A percentile compares a stretch with the other conserved stretches of the same genome.
Evolutionary conservation across 1,140 invertebrate species (phyloP).

Genomic region (Drosophila persimilis): DNA sequence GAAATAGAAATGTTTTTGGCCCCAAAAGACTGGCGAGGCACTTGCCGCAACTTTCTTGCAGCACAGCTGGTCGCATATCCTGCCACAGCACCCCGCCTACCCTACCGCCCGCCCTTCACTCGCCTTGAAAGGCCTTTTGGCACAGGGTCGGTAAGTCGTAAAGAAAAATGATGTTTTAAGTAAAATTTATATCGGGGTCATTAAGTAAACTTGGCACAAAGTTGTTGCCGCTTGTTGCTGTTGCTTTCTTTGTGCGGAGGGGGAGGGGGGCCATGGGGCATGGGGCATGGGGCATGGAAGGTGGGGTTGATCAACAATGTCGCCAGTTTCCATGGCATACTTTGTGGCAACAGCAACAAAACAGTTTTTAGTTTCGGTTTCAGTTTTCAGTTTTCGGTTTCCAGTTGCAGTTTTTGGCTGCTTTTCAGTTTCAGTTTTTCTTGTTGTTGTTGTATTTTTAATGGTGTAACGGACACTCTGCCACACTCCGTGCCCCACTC

Average conservation of each 20-base stretch:
- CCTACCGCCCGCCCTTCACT: slow-evolving; percentile 1
- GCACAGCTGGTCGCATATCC: slow-evolving; percentile 3
- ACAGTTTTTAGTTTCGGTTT: slow-evolving; percentile 49
- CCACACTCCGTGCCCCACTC: too few species aligned
- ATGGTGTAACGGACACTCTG: slow-evolving; percentile 34
- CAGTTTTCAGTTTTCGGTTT: slow-evolving; percentile 47
- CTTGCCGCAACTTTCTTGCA: slow-evolving; percentile 36
- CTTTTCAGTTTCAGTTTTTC: slow-evolving; percentile 5
- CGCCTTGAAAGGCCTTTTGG: slow-evolving; percentile 12
- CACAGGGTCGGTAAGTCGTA: slow-evolving; percentile 54
- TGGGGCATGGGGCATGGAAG: neutral
- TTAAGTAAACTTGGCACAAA: slow-evolving; percentile 81
- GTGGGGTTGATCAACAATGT: slow-evolving; percentile 64
- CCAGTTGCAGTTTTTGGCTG: slow-evolving; percentile 23
- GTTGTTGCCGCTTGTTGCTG: slow-evolving; percentile 64
- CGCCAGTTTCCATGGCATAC: slow-evolving; percentile 75
- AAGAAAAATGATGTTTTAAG: slow-evolving; percentile 81
- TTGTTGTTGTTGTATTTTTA: slow-evolving; percentile 31
- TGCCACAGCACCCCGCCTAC: too few species aligned
- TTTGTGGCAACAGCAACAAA: slow-evolving; percentile 55
- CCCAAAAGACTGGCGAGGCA: slow-evolving; percentile 9
- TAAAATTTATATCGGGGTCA: slow-evolving; percentile 81
- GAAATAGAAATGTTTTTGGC: slow-evolving; percentile 16
- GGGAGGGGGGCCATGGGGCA: neutral
- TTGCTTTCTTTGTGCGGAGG: slow-evolving; percentile 5